A percentile compares a stretch with the other conserved stretches of the same genome.
Evolutionary conservation across 2,888 invertebrate genomes (phyloP).

Genomic region (Ophion obscuratus): DNA sequence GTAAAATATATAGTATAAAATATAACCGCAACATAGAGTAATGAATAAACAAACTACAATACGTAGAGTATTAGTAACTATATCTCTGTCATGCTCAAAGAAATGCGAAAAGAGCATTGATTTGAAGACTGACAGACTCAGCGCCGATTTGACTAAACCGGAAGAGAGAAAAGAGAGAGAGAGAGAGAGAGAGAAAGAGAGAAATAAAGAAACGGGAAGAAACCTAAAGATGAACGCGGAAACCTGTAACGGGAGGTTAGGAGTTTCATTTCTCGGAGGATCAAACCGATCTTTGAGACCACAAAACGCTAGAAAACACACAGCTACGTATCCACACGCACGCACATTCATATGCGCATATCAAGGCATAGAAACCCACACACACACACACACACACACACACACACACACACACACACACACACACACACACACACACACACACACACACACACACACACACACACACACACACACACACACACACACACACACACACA

Average conservation of each 20-base stretch:
- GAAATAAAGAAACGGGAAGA: constrained; percentile 4
- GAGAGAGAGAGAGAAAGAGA: background rate
- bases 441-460: background rate
- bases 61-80: too few relatives aligned
- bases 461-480: background rate
- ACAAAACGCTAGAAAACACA: constrained; percentile 6
- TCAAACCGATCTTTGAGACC: constrained; percentile 25
- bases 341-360: constrained; percentile 3
- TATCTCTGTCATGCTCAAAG: too few relatives aligned
- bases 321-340: background rate
- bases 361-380: background rate
- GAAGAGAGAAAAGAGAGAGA: background rate
- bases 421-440: background rate
- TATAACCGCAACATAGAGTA: too few relatives aligned
- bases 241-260: background rate
- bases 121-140: too few relatives aligned
- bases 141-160: too few relatives aligned
- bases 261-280: constrained; percentile 46
- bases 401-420: background rate
- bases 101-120: too few relatives aligned
- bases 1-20: too few relatives aligned
- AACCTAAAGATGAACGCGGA: background rate
- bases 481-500: background rate
- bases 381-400: background rate
- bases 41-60: too few relatives aligned